Percentiles rank a stretch among this genome's conserved stretches.
These are phyloP conservation scores for Fundulus diaphanus DNA, from an alignment of 2,797 vertebrate species.

Conservation along the genomic window DNA sequence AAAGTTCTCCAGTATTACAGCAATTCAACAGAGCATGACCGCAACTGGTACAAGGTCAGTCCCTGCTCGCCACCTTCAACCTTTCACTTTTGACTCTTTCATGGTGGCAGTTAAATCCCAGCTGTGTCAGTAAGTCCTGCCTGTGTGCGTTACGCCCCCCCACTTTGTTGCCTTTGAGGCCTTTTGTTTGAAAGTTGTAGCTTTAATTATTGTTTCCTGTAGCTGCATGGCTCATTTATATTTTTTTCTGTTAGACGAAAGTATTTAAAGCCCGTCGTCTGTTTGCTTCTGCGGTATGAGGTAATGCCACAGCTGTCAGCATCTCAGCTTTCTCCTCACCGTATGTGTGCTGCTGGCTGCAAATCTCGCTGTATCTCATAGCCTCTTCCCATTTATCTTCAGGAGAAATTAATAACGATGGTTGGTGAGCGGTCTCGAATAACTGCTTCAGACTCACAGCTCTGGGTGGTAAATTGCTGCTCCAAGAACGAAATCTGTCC, in stretches of 20 bases:
- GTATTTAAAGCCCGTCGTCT: slow-evolving; percentile 8
- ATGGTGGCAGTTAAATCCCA: slow-evolving; percentile 43
- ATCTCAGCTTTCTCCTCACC: slow-evolving; percentile 23
- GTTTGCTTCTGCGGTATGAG: slow-evolving; percentile 7
- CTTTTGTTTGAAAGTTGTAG: background rate
- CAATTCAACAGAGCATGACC: slow-evolving; percentile 95
- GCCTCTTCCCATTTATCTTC: slow-evolving; percentile 19
- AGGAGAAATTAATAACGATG: slow-evolving; percentile 19
- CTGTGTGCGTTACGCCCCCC: slow-evolving; percentile 8
- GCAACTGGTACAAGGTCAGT: slow-evolving; percentile 98
- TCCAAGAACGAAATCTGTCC: slow-evolving; percentile 29
- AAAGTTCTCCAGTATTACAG: slow-evolving; percentile 98
- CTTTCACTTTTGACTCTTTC: slow-evolving; percentile 43
- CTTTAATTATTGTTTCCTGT: slow-evolving; percentile 5
- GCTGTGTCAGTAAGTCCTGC: slow-evolving; percentile 39
- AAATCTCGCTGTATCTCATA: slow-evolving; percentile 14
- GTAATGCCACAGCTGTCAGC: slow-evolving; percentile 29
- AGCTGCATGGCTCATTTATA: slow-evolving; percentile 22
- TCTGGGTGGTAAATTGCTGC: slow-evolving; percentile 33
- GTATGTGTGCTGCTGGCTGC: slow-evolving; percentile 26
- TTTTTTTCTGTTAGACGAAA: slow-evolving; percentile 19
- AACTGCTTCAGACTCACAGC: slow-evolving; percentile 42
- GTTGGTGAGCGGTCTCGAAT: slow-evolving; percentile 29
- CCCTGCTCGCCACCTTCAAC: slow-evolving; percentile 25
- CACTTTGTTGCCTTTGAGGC: slow-evolving; percentile 28